Conservation (phyloP, 2,888 invertebrate genomes). For the Cistogaster globosa region DNA sequence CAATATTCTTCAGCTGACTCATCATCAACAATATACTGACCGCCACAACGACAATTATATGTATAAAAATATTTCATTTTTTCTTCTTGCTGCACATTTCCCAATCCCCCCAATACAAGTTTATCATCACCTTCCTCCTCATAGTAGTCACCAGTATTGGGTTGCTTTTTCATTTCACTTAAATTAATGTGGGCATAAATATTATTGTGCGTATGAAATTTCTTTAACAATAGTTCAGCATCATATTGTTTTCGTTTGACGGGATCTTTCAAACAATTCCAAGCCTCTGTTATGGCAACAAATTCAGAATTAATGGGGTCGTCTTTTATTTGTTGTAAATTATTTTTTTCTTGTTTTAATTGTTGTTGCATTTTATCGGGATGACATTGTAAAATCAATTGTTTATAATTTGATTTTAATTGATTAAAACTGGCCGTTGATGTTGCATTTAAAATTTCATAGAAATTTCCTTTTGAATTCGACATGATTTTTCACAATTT, state of each 20-base stretch:
- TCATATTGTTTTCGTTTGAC: conserved; percentile 87
- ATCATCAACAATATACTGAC: conserved; percentile 82
- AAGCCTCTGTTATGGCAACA: conserved; percentile 87
- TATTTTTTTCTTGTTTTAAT: conserved; percentile 45
- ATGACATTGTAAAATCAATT: conserved; percentile 82
- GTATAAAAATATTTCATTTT: conserved; percentile 75
- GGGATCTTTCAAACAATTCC: conserved; percentile 87
- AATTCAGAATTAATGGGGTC: conserved; percentile 79
- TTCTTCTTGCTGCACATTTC: conserved; percentile 27
- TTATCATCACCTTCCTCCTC: conserved; percentile 57
- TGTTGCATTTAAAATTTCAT: conserved; percentile 78
- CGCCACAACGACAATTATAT: conserved; percentile 89
- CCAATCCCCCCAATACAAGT: neutral
- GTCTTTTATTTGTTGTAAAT: conserved; percentile 30
- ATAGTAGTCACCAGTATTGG: conserved; percentile 54
- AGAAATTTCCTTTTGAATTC: conserved; percentile 74
- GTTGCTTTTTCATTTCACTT: conserved; percentile 83
- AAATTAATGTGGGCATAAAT: conserved; percentile 83
- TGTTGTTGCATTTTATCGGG: conserved; percentile 80
- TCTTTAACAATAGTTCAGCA: conserved; percentile 85
- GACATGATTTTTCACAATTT: conserved; percentile 20
- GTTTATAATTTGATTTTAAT: conserved; percentile 81
- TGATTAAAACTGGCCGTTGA: conserved; percentile 78
- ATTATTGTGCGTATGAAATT: conserved; percentile 85
- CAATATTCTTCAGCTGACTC: conserved; percentile 76